These are phyloP conservation scores for Pseudorhombus dupliciocellatus DNA, from an alignment of 2,113 vertebrate species.

Conservation along the genomic window DNA sequence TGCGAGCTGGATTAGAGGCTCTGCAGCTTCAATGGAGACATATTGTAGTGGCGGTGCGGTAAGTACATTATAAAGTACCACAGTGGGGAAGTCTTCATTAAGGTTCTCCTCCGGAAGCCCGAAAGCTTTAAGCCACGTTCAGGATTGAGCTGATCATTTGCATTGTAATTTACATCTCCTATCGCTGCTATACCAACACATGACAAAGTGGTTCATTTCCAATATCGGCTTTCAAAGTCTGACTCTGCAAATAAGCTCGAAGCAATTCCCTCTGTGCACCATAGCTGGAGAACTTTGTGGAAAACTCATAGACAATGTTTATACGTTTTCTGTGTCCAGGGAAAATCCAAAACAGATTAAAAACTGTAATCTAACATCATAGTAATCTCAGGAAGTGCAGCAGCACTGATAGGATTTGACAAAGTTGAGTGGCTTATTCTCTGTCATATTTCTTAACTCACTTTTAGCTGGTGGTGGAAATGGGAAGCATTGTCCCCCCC, in stretches of 20 bases:
- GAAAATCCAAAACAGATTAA: neutral
- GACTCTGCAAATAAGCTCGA: neutral
- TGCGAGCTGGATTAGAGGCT: slow-evolving; percentile 2
- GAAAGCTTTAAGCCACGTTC: neutral
- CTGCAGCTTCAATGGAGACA: slow-evolving; percentile 4
- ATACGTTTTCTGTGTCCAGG: neutral
- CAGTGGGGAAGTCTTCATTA: neutral
- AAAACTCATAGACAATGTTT: neutral
- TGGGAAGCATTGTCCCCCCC: neutral
- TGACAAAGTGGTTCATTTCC: slow-evolving; percentile 6
- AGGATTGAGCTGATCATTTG: neutral
- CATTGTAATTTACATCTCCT: neutral
- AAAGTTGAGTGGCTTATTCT: neutral
- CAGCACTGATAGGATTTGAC: neutral
- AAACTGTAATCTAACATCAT: neutral
- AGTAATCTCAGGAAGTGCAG: neutral
- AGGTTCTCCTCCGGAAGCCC: neutral
- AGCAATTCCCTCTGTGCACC: neutral
- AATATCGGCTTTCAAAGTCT: neutral
- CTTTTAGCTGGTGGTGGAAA: neutral
- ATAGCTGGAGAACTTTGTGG: neutral
- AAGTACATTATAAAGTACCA: neutral
- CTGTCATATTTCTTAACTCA: neutral
- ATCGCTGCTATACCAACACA: no score
- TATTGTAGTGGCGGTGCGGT: neutral